A percentile compares a stretch with the other conserved stretches of the same genome.
These are phyloP conservation scores for Coelopa pilipes DNA, from an alignment of 2,888 invertebrate genomes.

Conservation along the genomic window DNA sequence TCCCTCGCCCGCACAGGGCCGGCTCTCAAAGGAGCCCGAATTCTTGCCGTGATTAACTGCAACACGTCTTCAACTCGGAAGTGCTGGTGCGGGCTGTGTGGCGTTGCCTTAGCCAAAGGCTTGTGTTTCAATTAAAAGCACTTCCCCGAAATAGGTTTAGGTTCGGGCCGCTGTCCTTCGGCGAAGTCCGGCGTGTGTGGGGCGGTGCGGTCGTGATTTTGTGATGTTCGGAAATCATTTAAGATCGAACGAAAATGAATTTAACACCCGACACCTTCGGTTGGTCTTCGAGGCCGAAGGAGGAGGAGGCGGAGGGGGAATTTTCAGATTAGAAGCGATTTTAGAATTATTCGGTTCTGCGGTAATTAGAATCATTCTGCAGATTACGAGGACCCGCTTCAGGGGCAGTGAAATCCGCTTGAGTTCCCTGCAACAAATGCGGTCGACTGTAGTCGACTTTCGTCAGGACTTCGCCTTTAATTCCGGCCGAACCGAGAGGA, in stretches of 20 bases:
- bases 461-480: too few species aligned
- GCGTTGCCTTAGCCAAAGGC: slow-evolving; percentile 36
- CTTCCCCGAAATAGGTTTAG: slow-evolving; percentile 26
- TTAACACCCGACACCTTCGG: background rate
- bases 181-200: slow-evolving; percentile 8
- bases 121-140: slow-evolving; percentile 41
- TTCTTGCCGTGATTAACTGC: slow-evolving; percentile 20
- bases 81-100: slow-evolving; percentile 8
- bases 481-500: too few species aligned
- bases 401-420: too few species aligned
- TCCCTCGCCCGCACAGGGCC: background rate
- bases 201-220: background rate
- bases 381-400: too few species aligned
- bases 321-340: too few species aligned
- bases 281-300: too few species aligned
- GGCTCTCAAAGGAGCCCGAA: slow-evolving; percentile 33
- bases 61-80: background rate
- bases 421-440: too few species aligned
- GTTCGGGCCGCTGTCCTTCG: background rate
- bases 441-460: too few species aligned
- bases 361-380: too few species aligned
- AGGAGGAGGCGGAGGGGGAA: too few species aligned
- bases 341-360: too few species aligned
- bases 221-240: slow-evolving; percentile 18
- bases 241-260: slow-evolving; percentile 11